Base-by-base conservation (phyloP, 2,888 invertebrate species). In the Antheraea assamensis region DNA sequence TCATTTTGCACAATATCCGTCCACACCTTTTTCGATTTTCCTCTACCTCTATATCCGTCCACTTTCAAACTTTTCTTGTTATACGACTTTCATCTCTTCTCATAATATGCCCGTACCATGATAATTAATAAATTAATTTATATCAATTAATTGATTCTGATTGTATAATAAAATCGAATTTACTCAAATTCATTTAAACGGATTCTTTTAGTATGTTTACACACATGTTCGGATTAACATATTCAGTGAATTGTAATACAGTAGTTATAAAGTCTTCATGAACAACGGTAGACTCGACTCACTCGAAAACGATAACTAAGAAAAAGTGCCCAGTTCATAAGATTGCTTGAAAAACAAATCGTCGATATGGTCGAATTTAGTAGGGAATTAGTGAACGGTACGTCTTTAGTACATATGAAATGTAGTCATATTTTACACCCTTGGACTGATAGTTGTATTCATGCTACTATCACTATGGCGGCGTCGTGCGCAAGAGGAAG, bases 351-450 rank as follows among this genome's bases (percentile, higher is more conserved):
- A 13, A 58, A 30, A 75, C 2, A 52, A 35, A 71, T 72, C 71
- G 35, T 78, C 17, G 85, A 78, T 81, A 94, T 94, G 94, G 92
- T 89, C 49, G 93, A 92, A 89, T 72, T 93, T 4, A 93, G 93
- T 80, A 93, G 90, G 79, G 85, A 88, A 72, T 81, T 89, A 80
- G 75, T 87, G 10, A 80, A 90, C 24, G 73, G 74, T 21, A 81
- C 83, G 30, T 82, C 78, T 30, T 13, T 90, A 19, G 71, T 76
- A 10, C 19, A 78, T 24, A 73, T 76, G 27, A 64, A 89, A 1
- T 94, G 94, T 78, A 76, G 78, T 15, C 74, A 85, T 30, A 73
- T 93, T 19, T 10, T 94, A 35, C 94, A 94, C 79, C 93, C 93
- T 3, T 88, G 90, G 86, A 87, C 90, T 17, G 79, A 84, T 10